Percentiles rank a stretch among this genome's conserved stretches.
Conservation (phyloP, 2,113 vertebrate genomes). For the Clarias magur region DNA sequence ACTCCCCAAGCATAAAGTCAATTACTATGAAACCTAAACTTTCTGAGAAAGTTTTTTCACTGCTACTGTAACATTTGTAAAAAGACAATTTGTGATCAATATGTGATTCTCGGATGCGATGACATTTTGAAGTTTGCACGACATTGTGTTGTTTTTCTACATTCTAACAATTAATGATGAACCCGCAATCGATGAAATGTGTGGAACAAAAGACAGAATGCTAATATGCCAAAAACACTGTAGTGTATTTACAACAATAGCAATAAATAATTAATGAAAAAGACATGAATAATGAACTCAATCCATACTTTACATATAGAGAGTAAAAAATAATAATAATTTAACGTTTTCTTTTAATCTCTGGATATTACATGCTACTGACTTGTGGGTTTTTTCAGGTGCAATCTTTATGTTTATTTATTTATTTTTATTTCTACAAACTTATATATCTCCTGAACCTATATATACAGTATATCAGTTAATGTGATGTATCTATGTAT, state of each 20-base stretch:
- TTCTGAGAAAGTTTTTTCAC: conserved; percentile 17
- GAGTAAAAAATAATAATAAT: not conserved
- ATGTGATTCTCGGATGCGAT: conserved; percentile 17
- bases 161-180: not conserved
- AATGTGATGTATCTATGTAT: not conserved
- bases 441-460: not conserved
- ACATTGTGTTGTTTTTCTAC: not conserved
- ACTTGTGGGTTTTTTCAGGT: not conserved
- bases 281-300: not conserved
- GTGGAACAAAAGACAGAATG: not conserved
- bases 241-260: not conserved
- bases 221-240: not conserved
- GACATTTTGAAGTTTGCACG: conserved; percentile 10
- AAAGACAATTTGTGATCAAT: conserved; percentile 27
- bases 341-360: not conserved
- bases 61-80: not conserved
- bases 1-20: not conserved
- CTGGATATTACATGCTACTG: not conserved
- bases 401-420: not conserved
- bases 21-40: not conserved
- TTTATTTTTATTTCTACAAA: not conserved
- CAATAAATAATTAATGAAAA: not conserved
- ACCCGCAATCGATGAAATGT: not conserved
- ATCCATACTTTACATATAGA: not conserved
- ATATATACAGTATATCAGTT: not conserved